Base-by-base conservation (phyloP, 2,797 vertebrate species). In the Syndactyla subalaris region DNA sequence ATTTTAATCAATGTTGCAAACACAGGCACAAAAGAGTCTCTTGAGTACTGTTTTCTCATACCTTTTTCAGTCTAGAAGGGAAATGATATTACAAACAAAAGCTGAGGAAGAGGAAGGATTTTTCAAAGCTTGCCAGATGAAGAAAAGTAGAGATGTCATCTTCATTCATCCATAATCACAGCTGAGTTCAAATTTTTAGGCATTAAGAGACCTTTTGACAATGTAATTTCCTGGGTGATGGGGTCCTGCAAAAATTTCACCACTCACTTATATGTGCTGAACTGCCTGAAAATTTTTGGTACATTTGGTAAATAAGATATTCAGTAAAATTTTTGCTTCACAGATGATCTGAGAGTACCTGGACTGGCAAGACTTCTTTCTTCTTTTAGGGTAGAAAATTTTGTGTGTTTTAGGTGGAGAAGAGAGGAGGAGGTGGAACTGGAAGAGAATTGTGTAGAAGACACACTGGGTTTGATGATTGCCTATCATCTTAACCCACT, bases 241-340 rank as follows among this genome's bases (percentile, higher is more conserved):
- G 12, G 4, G 4, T 52, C 10, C 14, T 52, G 30, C 52, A 21
- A 79, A 74, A 80, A 17, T 9, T 54, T 27, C 7, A 23, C 13
- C 7, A 1, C 7, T 61, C 18, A 30, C 13, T 17, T 39, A 14
- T 17, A 38, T 0, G 2, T 27, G 14, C 34, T 38, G 29, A 70
- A 39, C 9, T 20, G 30, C 7, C 10, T 41, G 26, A 32, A 75
- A 59, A 59, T 65, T 34, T n/a, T 48, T 23, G 11, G 16, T 54
- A 23, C 10, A 43, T 61, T 61, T 61, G 19, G 12, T 61, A 30
- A 39, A 61, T 39, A 29, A 61, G 59, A 41, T 41, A 61, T 30
- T 39, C 29, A 19, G 27, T 29, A 43, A 21, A 38, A 20, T 21
- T 49, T 27, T 51, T 59, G 24, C 38, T 39, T 18, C 39, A 49